phyloP scores from a whole-genome alignment of 2,113 vertebrate genomes.

The Dolichotis patagonum region DNA sequence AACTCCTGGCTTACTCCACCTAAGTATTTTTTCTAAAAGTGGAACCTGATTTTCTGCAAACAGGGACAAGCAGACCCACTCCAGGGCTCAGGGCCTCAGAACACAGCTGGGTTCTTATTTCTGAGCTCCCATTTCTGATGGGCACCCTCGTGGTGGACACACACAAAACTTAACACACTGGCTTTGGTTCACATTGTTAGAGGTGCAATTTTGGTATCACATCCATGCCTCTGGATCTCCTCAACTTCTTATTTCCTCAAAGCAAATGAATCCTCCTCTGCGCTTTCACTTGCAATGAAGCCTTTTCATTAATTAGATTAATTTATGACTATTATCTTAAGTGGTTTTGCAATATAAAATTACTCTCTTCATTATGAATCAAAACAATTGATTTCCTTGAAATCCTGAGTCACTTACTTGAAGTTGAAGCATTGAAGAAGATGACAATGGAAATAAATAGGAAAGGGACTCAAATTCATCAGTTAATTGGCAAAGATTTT shows the following conservation, averaged over 20 bases:
- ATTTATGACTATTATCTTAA: neutral
- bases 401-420: neutral
- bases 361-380: neutral
- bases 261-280: neutral
- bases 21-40: neutral
- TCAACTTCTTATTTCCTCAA: neutral
- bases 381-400: neutral
- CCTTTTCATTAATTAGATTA: neutral
- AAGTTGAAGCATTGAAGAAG: neutral
- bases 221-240: neutral
- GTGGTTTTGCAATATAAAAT: neutral
- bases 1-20: neutral
- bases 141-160: neutral
- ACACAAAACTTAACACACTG: neutral
- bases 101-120: fast-evolving
- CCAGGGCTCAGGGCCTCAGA: neutral
- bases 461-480: neutral
- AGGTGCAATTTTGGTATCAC: neutral
- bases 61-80: neutral
- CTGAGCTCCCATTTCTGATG: neutral
- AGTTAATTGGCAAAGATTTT: neutral
- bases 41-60: neutral
- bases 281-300: neutral
- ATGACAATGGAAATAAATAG: neutral
- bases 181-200: neutral